These are phyloP conservation scores for Pseudorhombus dupliciocellatus DNA, from an alignment of 2,113 vertebrate species.

Conservation along the genomic window DNA sequence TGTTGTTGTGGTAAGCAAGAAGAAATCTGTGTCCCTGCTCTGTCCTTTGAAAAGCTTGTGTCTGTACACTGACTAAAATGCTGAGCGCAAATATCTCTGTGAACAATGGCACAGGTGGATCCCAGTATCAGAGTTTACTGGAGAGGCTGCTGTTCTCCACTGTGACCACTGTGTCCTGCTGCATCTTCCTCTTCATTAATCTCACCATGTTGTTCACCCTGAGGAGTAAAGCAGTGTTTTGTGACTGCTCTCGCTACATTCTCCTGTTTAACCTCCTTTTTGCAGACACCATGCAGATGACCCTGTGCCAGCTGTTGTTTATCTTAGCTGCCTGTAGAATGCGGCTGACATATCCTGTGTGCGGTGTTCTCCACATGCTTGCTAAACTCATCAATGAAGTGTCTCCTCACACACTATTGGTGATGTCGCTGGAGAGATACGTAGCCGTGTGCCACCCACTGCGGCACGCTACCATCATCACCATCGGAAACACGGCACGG, in stretches of 20 bases:
- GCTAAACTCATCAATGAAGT: constrained; percentile 6
- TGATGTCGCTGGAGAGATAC: constrained; percentile 76
- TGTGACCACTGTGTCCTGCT: constrained; percentile 11
- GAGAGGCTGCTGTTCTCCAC: background rate
- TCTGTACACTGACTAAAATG: background rate
- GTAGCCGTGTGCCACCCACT: constrained; percentile 75
- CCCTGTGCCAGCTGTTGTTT: constrained; percentile 38
- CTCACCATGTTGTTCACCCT: constrained; percentile 35
- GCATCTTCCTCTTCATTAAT: constrained; percentile 50
- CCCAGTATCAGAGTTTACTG: background rate
- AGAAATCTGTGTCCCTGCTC: no score
- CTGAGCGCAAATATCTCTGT: background rate
- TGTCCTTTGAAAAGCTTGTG: no score
- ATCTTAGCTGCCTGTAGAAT: background rate
- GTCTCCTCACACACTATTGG: constrained; percentile 67
- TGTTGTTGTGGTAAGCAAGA: no score
- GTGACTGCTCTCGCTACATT: constrained; percentile 57
- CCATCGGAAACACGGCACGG: constrained; percentile 52
- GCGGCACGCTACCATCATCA: constrained; percentile 60
- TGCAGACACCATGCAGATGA: constrained; percentile 54
- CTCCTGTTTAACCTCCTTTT: constrained; percentile 56
- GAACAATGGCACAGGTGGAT: background rate
- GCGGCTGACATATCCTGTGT: constrained; percentile 17
- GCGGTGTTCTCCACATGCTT: constrained; percentile 22
- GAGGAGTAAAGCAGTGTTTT: constrained; percentile 35